Conservation (phyloP, 2,113 vertebrate species). For the Oostethus manadensis region DNA sequence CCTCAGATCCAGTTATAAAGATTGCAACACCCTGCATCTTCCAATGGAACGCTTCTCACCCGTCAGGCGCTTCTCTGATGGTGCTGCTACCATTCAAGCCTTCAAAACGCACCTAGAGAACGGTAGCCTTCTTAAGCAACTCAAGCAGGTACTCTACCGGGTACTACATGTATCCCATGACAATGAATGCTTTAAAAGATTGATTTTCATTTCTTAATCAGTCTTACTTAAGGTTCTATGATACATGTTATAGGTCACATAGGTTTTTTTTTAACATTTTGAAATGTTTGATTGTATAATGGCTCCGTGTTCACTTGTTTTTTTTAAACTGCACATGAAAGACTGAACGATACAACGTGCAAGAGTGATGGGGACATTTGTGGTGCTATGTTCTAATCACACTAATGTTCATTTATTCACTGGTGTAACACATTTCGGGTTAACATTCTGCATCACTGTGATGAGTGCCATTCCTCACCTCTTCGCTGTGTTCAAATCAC, state of each 20-base stretch:
- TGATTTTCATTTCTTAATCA: neutral
- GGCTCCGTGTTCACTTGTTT: too few species aligned
- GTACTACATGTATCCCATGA: neutral
- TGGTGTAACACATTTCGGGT: neutral
- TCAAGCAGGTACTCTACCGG: conserved; percentile 84
- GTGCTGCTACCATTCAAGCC: conserved; percentile 94
- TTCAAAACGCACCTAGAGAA: conserved; percentile 98
- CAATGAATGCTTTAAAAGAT: neutral
- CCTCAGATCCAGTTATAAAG: conserved; percentile 92
- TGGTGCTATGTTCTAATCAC: neutral
- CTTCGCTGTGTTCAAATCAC: neutral
- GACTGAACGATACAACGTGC: too few species aligned
- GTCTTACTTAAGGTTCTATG: too few species aligned
- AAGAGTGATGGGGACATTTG: too few species aligned
- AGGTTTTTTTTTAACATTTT: neutral
- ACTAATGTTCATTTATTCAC: neutral
- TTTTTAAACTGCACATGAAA: too few species aligned
- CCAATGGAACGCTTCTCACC: conserved; percentile 98
- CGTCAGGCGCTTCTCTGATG: conserved; percentile 93
- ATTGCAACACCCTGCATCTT: conserved; percentile 96
- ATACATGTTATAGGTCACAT: too few species aligned
- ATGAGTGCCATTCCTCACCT: neutral
- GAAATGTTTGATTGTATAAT: neutral
- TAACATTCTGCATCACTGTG: too few species aligned
- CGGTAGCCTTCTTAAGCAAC: conserved; percentile 93